Evolutionary conservation across 2,888 invertebrate species (phyloP).

Genomic region (Mythimna albipuncta): DNA sequence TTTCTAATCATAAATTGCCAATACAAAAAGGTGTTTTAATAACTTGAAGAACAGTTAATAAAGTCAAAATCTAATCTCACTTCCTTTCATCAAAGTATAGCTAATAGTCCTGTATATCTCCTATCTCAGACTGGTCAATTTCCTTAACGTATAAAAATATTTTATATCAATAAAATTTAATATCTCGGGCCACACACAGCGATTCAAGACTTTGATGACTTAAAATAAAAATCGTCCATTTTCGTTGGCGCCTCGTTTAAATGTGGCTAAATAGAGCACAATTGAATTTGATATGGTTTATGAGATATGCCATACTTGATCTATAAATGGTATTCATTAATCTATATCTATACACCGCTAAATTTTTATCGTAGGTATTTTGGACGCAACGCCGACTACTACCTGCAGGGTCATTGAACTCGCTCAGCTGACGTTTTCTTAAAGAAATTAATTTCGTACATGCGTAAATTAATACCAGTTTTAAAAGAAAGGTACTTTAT

Average conservation of each 20-base stretch:
- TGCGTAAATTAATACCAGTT: no score
- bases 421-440: no score
- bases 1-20: neutral
- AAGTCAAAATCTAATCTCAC: slow-evolving; percentile 24
- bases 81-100: slow-evolving; percentile 25
- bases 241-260: slow-evolving; percentile 46
- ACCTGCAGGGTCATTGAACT: no score
- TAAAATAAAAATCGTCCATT: slow-evolving; percentile 45
- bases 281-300: slow-evolving; percentile 48
- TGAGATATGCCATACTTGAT: slow-evolving; percentile 30
- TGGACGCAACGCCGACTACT: no score
- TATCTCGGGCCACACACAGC: slow-evolving; percentile 61
- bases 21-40: slow-evolving; percentile 11
- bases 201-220: slow-evolving; percentile 25
- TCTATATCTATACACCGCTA: no score
- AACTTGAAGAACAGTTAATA: slow-evolving; percentile 19
- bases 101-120: slow-evolving; percentile 28
- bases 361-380: no score
- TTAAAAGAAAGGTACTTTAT: no score
- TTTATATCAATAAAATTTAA: slow-evolving; percentile 67
- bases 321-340: slow-evolving; percentile 1
- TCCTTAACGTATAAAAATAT: slow-evolving; percentile 60
- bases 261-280: slow-evolving; percentile 53
- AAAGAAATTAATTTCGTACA: no score
- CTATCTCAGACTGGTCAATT: slow-evolving; percentile 36